A percentile compares a stretch with the other conserved stretches of the same genome.
Conservation (phyloP, 2,888 invertebrate genomes). For the Encarsia formosa region DNA sequence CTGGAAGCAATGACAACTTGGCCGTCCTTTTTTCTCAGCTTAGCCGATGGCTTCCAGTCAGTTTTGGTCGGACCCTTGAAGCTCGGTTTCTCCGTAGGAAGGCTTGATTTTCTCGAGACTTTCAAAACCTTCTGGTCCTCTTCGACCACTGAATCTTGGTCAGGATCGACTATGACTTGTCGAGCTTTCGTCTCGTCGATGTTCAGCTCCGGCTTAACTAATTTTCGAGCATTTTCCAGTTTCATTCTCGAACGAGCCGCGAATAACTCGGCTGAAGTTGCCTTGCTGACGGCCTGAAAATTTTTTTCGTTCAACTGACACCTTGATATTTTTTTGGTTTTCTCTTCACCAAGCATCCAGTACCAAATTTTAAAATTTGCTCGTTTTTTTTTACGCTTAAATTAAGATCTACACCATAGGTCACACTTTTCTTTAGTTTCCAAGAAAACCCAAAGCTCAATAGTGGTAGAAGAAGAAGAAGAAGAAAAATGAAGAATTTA, state of each 20-base stretch:
- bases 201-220: slow-evolving; percentile 40
- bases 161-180: slow-evolving; percentile 13
- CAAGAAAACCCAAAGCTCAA: slow-evolving; percentile 29
- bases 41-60: slow-evolving; percentile 19
- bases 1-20: slow-evolving; percentile 7
- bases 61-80: slow-evolving; percentile 12
- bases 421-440: slow-evolving; percentile 16
- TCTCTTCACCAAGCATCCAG: slow-evolving; percentile 7
- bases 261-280: slow-evolving; percentile 37
- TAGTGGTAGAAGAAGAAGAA: slow-evolving; percentile 23
- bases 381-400: background rate
- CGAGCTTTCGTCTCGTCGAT: slow-evolving; percentile 20
- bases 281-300: slow-evolving; percentile 46
- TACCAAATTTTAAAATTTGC: slow-evolving; percentile 12
- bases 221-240: slow-evolving; percentile 43
- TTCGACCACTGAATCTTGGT: slow-evolving; percentile 18
- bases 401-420: slow-evolving; percentile 20
- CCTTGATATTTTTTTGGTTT: slow-evolving; percentile 1
- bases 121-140: slow-evolving; percentile 22
- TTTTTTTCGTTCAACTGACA: slow-evolving; percentile 26
- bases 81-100: background rate
- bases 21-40: slow-evolving; percentile 10
- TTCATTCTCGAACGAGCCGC: slow-evolving; percentile 44
- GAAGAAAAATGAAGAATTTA: no score
- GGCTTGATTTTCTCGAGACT: slow-evolving; percentile 7